phyloP scores from a whole-genome alignment of 2,888 invertebrate species.

The Hypomecis punctinalis region DNA sequence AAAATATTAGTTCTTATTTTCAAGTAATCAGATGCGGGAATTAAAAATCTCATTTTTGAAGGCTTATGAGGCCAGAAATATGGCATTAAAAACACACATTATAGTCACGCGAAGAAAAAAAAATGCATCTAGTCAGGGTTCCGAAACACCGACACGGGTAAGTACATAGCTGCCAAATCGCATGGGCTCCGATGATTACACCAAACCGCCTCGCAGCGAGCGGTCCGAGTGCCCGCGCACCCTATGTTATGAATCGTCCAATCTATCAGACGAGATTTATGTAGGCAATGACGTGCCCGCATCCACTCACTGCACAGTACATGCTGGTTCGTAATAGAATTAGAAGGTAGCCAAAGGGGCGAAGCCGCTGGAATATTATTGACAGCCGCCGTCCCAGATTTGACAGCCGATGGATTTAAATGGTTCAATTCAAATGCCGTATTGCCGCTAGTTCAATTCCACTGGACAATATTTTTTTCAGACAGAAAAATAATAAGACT shows the following conservation, averaged over 20 bases:
- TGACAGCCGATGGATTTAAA: constrained; percentile 10
- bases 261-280: constrained; percentile 76
- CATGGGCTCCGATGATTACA: constrained; percentile 61
- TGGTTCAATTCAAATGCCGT: neutral
- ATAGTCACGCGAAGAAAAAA: no score
- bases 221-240: constrained; percentile 58
- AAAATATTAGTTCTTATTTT: no score
- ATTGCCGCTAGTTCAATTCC: neutral
- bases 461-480: neutral
- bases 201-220: constrained; percentile 56
- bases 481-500: neutral
- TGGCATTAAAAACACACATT: no score
- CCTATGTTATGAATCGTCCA: constrained; percentile 74
- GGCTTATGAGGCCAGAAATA: no score
- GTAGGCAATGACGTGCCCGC: constrained; percentile 68
- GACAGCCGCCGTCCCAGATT: constrained; percentile 11
- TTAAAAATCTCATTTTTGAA: no score
- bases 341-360: constrained; percentile 39
- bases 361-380: constrained; percentile 22
- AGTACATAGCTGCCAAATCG: constrained; percentile 57
- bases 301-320: constrained; percentile 52
- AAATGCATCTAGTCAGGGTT: neutral
- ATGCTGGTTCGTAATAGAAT: constrained; percentile 41
- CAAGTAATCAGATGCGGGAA: no score
- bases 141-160: constrained; percentile 34